phyloP scores from a whole-genome alignment of 2,113 vertebrate genomes.

The Peucedramus taeniatus region DNA sequence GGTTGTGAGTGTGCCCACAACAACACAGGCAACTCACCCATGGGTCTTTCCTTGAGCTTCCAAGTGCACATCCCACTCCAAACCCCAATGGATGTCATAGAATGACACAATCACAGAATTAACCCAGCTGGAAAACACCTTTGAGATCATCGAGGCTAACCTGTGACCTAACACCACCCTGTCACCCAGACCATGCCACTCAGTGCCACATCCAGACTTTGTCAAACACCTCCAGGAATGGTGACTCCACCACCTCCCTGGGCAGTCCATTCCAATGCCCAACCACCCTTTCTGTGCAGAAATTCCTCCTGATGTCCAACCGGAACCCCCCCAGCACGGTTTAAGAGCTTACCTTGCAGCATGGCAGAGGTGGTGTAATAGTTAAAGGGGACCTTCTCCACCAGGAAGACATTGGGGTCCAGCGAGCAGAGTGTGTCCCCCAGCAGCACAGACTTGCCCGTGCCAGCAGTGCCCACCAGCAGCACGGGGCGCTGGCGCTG shows the following conservation, averaged over 20 bases:
- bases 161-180: not conserved
- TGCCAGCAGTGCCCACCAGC: constrained; percentile 88
- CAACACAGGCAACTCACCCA: fast-evolving
- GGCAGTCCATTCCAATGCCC: not conserved
- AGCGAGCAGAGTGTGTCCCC: constrained; percentile 81
- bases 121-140: not conserved
- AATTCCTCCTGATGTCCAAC: fast-evolving
- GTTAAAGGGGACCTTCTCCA: constrained; percentile 91
- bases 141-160: fast-evolving
- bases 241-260: not conserved
- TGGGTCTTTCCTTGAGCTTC: fast-evolving
- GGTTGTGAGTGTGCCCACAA: not conserved
- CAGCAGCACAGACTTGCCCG: constrained; percentile 89
- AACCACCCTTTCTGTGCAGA: not conserved
- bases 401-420: constrained; percentile 76
- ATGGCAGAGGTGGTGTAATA: constrained; percentile 94
- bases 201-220: not conserved
- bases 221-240: not conserved
- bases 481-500: constrained; percentile 78
- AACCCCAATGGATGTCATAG: fast-evolving
- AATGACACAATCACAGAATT: not conserved
- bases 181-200: too few relatives aligned
- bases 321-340: fast-evolving
- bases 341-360: constrained; percentile 84
- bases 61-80: fast-evolving